A percentile compares a stretch with the other conserved stretches of the same genome.
Conservation (phyloP, 2,888 invertebrate species). For the Ceriagrion tenellum region DNA sequence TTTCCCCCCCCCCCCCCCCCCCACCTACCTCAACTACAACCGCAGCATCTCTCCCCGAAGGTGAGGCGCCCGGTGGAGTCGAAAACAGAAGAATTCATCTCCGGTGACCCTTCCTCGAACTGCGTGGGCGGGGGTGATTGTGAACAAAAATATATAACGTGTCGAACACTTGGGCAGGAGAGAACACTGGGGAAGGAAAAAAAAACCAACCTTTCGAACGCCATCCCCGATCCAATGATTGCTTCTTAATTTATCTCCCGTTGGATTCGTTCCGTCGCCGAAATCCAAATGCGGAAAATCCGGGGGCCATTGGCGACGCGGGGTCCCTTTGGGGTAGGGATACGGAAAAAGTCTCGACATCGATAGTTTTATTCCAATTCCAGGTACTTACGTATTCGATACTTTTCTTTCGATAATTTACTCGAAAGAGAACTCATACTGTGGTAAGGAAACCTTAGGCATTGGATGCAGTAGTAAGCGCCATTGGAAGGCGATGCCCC, state of each 20-base stretch:
- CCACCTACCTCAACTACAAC: not conserved
- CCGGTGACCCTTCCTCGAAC: not conserved
- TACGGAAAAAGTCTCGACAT: too few relatives aligned
- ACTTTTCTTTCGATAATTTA: too few relatives aligned
- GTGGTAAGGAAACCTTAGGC: too few relatives aligned
- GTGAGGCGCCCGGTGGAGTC: not conserved
- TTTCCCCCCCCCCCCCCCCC: not conserved
- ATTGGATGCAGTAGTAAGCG: too few relatives aligned
- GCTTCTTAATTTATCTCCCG: not conserved
- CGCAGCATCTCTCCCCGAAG: not conserved
- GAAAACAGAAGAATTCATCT: not conserved
- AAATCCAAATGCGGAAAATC: not conserved
- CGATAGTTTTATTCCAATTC: too few relatives aligned
- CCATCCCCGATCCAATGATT: not conserved
- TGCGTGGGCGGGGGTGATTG: not conserved
- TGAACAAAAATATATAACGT: too few relatives aligned
- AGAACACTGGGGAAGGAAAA: not conserved
- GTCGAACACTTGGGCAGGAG: not conserved
- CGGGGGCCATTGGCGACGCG: not conserved
- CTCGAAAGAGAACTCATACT: too few relatives aligned
- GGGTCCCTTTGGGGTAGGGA: too few relatives aligned
- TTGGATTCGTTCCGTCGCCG: not conserved
- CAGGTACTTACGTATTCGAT: too few relatives aligned
- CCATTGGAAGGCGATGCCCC: too few relatives aligned
- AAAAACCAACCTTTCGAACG: not conserved